Base-by-base conservation (phyloP, 2,888 invertebrate species). In the Macrosiphum euphorbiae region DNA sequence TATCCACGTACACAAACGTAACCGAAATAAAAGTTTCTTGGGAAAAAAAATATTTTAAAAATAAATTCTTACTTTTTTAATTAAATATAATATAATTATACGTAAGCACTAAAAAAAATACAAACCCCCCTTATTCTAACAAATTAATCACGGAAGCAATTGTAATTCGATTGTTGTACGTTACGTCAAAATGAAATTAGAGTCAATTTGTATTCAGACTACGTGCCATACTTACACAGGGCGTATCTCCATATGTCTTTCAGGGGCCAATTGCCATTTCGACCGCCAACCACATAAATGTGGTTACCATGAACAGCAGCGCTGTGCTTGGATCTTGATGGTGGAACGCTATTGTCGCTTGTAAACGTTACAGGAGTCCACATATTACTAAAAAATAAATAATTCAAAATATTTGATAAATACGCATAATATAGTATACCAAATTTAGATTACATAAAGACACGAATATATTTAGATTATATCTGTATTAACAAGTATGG, bases 181-280 rank as follows among this genome's bases (percentile, higher is more conserved):
- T 35, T 35, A n/a, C 67, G 87, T 94, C 90, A 90, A 94, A 90
- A 90, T 67, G 52, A 90, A 94, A 94, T 90, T 94, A 94, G 20
- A 90, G 86, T 50, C 86, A 28, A 94, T 94, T 94, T 52, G 67
- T 94, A 94, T 94, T 94, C 94, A 61, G 94, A 67, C 47, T 85
- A 58, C 89, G 93, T 90, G 78, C 52, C 11, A 89, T 94, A 95
- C 96, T 96, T 95, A 98, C 98, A 97, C 89, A 98, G 96, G 95
- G 97, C 97, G 95, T 98, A 98, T 95, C 97, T 97, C 98, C 98
- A 98, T 95, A 98, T 97, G 96, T 98, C 98, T 95, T 97, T 97
- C 94, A 98, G 97, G 8, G 98, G 98, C 95, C 98, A 96, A 95
- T 97, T 97, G 44, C 98, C 97, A 95, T 98, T 98, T 90, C 98